Percentiles rank a stretch among this genome's conserved stretches.
Evolutionary conservation across 2,113 vertebrate species (phyloP).

Genomic region (Archilochus colubris): DNA sequence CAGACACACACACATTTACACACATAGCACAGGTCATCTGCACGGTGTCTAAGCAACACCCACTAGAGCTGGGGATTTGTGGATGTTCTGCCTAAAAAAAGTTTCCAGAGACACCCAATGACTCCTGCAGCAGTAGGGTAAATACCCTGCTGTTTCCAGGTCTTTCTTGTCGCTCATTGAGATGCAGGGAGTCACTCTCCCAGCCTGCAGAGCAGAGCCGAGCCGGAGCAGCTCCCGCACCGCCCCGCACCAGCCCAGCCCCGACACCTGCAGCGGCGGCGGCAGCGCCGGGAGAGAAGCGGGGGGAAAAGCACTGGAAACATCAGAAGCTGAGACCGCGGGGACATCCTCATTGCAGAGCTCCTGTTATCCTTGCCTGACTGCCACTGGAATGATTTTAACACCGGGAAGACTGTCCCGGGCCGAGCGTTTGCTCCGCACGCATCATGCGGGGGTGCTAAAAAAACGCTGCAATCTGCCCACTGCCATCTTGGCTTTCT

Average conservation of each 20-base stretch:
- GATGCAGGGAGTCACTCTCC: background rate
- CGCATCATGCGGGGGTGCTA: background rate
- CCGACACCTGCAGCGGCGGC: no score
- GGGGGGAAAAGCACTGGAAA: slow-evolving; percentile 17
- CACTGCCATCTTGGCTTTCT: background rate
- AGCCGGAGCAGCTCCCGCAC: background rate
- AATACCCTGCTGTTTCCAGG: background rate
- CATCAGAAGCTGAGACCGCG: background rate
- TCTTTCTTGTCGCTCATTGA: slow-evolving; percentile 5
- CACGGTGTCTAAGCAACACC: background rate
- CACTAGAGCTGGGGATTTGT: background rate
- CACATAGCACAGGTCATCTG: background rate
- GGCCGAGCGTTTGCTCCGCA: background rate
- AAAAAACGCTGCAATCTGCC: background rate
- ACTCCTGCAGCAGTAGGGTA: background rate
- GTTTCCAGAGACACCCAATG: background rate
- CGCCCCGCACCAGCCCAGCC: no score
- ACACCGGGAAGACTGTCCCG: background rate
- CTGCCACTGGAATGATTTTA: slow-evolving; percentile 9
- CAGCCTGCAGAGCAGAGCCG: background rate
- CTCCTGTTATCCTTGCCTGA: slow-evolving; percentile 13
- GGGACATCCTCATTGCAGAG: slow-evolving; percentile 15
- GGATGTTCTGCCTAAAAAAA: background rate
- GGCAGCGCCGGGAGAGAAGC: background rate
- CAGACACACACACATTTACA: background rate